Conservation (phyloP, 2,888 invertebrate genomes). For the Kryphioiulus occultus region DNA sequence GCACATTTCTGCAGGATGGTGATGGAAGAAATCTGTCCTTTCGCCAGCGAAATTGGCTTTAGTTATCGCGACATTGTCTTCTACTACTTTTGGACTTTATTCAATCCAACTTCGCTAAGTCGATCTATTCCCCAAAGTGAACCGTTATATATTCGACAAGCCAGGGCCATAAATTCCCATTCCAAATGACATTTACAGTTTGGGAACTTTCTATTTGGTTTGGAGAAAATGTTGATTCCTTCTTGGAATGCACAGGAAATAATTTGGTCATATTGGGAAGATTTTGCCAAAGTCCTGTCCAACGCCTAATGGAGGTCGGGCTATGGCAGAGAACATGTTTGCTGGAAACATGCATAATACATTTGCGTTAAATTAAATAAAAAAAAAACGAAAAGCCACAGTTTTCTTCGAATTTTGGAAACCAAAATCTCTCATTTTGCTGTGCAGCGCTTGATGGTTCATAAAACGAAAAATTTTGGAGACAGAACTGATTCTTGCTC, state of each 20-base stretch:
- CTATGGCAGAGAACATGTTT: neutral
- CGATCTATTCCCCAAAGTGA: constrained; percentile 37
- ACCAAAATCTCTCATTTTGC: neutral
- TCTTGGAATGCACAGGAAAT: neutral
- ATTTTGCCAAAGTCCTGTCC: neutral
- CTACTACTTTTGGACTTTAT: neutral
- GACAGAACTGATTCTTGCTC: neutral
- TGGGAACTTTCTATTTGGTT: constrained; percentile 3
- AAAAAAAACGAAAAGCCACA: neutral
- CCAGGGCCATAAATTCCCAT: constrained; percentile 43
- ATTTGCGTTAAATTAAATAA: neutral
- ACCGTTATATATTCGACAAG: neutral
- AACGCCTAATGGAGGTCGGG: neutral
- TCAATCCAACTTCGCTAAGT: constrained; percentile 16
- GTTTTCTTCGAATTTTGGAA: neutral
- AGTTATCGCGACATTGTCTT: neutral
- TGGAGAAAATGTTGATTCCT: neutral
- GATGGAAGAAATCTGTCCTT: neutral
- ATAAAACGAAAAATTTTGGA: constrained; percentile 1
- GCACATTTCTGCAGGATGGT: neutral
- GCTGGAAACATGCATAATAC: neutral
- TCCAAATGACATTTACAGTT: constrained; percentile 37
- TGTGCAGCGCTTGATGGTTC: neutral
- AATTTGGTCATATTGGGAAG: neutral
- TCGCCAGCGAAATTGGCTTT: neutral